A percentile compares a stretch with the other conserved stretches of the same genome.
Evolutionary conservation across 2,888 invertebrate species (phyloP).

Genomic region (Adelognathus sp.): DNA sequence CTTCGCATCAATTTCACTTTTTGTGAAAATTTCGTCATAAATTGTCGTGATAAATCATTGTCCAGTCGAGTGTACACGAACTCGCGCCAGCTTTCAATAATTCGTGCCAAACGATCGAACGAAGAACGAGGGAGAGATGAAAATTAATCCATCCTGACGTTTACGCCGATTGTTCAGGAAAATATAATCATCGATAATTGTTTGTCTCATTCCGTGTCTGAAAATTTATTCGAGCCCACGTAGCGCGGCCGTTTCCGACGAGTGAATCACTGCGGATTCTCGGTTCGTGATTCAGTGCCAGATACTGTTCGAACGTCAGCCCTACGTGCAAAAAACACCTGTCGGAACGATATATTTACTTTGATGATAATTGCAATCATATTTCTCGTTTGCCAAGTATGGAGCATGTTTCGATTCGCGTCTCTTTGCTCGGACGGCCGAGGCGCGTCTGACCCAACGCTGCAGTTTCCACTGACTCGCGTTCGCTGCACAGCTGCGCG

Average conservation of each 20-base stretch:
- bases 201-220: not conserved
- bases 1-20: constrained; percentile 5
- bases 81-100: not conserved
- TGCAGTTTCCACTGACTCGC: constrained; percentile 6
- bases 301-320: not conserved
- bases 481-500: not conserved
- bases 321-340: not conserved
- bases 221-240: constrained; percentile 34
- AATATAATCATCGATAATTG: not conserved
- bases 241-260: constrained; percentile 10
- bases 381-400: not conserved
- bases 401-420: not conserved
- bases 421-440: not conserved
- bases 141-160: not conserved
- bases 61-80: not conserved
- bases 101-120: not conserved
- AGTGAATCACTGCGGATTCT: constrained; percentile 49
- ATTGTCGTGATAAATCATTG: constrained; percentile 33
- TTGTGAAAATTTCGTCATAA: constrained; percentile 1
- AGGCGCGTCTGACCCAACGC: constrained; percentile 5
- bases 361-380: not conserved
- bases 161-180: not conserved
- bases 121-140: not conserved
- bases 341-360: not conserved
- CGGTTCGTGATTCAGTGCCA: constrained; percentile 45